Conservation (phyloP, 2,888 invertebrate genomes). For the Troides helena region DNA sequence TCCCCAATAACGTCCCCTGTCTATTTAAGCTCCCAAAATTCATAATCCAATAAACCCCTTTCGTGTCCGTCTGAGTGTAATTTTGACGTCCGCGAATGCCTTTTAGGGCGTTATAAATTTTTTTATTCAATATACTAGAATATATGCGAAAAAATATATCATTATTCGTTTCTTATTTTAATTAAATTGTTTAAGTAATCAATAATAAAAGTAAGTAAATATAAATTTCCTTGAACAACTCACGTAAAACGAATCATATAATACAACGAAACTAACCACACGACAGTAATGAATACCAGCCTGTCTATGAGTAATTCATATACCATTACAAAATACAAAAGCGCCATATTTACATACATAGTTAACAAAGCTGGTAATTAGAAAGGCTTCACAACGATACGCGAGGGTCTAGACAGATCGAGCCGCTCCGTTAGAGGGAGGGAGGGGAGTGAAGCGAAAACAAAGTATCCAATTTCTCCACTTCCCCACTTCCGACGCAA, state of each 20-base stretch:
- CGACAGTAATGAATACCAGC: conserved; percentile 33
- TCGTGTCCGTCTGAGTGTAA: conserved; percentile 53
- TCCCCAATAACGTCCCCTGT: conserved; percentile 56
- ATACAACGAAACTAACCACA: conserved; percentile 31
- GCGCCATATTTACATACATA: conserved; percentile 43
- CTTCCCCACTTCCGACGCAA: conserved; percentile 75
- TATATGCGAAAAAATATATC: conserved; percentile 2
- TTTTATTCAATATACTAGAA: conserved; percentile 16
- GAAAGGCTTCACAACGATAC: conserved; percentile 64
- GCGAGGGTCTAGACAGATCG: conserved; percentile 41
- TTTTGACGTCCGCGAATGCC: conserved; percentile 39
- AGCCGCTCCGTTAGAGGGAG: conserved; percentile 33
- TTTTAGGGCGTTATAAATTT: conserved; percentile 23
- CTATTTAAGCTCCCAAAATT: conserved; percentile 69
- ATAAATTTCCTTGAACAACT: neutral
- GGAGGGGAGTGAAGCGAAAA: conserved; percentile 54
- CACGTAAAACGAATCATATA: conserved; percentile 5
- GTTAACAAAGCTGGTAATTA: conserved; percentile 60
- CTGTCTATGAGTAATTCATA: conserved; percentile 35
- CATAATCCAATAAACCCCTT: conserved; percentile 70
- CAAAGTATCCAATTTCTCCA: conserved; percentile 74
- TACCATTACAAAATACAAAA: conserved; percentile 38
- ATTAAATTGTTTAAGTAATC: neutral
- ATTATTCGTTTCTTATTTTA: neutral
- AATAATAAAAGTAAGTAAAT: neutral